Conservation (phyloP, 2,113 vertebrate species). For the Microcebus lehilahytsara region DNA sequence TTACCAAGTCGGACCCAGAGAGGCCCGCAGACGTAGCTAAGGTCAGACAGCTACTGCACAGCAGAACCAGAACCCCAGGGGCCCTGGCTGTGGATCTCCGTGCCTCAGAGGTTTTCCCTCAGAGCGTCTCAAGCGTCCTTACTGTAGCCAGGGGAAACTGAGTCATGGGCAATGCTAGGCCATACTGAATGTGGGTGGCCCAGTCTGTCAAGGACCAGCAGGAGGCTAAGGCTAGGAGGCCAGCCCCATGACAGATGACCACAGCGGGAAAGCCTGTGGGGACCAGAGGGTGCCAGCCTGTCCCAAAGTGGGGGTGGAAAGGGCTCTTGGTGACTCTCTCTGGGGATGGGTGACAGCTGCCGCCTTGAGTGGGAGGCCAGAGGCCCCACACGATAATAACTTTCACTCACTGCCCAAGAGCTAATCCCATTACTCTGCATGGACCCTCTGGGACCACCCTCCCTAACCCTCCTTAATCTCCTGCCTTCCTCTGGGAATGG, state of each 20-base stretch:
- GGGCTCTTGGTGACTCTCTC: not conserved
- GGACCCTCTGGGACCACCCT: slow-evolving; percentile 64
- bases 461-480: slow-evolving; percentile 50
- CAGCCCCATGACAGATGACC: slow-evolving; percentile 46
- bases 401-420: slow-evolving; percentile 66
- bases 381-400: slow-evolving; percentile 60
- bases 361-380: slow-evolving; percentile 8
- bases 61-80: not conserved
- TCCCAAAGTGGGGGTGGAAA: not conserved
- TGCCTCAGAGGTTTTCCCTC: not conserved
- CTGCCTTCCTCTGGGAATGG: slow-evolving; percentile 52
- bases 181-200: slow-evolving; percentile 27
- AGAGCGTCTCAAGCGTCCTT: not conserved
- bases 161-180: not conserved
- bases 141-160: not conserved
- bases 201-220: not conserved
- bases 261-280: not conserved
- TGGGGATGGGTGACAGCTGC: slow-evolving; percentile 64
- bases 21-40: not conserved
- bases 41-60: not conserved
- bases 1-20: not conserved
- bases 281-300: slow-evolving; percentile 30
- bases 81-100: not conserved
- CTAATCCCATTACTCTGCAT: slow-evolving; percentile 73
- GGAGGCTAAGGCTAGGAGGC: not conserved